Conservation (phyloP, 1,140 invertebrate species). For the Helicorthomorpha holstii region DNA sequence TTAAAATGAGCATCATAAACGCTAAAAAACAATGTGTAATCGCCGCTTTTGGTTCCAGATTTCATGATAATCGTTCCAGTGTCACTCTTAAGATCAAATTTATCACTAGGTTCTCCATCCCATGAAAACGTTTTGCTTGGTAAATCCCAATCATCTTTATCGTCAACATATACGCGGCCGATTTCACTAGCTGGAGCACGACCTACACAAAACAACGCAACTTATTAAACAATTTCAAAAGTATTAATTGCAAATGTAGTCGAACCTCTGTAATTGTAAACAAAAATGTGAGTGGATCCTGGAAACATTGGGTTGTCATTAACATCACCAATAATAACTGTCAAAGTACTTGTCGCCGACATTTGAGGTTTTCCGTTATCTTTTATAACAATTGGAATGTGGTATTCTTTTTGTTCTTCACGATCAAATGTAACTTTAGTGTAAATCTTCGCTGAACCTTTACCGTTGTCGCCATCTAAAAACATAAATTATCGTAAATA, state of each 20-base stretch:
- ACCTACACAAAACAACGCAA: conserved; percentile 26
- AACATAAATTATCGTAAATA: background rate
- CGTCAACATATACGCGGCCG: conserved; percentile 74
- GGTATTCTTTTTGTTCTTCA: conserved; percentile 21
- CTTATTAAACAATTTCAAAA: background rate
- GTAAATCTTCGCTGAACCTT: conserved; percentile 3
- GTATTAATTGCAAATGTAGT: conserved; percentile 3
- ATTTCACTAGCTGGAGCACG: conserved; percentile 55
- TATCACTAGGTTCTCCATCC: conserved; percentile 31
- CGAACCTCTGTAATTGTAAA: conserved; percentile 69
- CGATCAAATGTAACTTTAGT: conserved; percentile 23
- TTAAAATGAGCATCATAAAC: conserved; percentile 16
- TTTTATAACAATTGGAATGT: conserved; percentile 14
- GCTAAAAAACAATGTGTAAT: conserved; percentile 32
- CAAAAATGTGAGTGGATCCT: conserved; percentile 69
- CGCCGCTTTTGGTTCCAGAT: conserved; percentile 43
- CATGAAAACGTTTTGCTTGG: conserved; percentile 67
- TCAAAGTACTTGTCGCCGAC: conserved; percentile 26
- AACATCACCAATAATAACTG: conserved; percentile 71
- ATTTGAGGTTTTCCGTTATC: conserved; percentile 10
- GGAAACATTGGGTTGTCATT: conserved; percentile 73
- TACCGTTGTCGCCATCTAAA: background rate
- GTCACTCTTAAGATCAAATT: conserved; percentile 46
- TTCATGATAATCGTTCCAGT: conserved; percentile 72
- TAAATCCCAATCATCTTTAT: conserved; percentile 85